Percentiles rank a stretch among this genome's conserved stretches.
These are phyloP conservation scores for Chloebia gouldiae DNA, from an alignment of 2,113 vertebrate species.

Conservation along the genomic window DNA sequence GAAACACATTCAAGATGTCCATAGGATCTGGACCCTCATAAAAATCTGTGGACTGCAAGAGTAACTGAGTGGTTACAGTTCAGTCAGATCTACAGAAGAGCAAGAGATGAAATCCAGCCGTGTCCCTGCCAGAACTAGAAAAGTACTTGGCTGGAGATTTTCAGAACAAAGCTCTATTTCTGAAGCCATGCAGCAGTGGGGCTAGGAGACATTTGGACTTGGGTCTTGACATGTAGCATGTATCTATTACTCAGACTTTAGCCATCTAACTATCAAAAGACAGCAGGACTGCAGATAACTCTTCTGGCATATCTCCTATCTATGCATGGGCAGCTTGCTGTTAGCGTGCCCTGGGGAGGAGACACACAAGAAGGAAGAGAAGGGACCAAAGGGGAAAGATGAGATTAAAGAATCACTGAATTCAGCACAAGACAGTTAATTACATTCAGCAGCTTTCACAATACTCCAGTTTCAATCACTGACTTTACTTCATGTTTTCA, in stretches of 20 bases:
- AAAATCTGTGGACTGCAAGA: not conserved
- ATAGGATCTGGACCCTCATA: not conserved
- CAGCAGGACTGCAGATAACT: not conserved
- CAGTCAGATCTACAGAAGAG: not conserved
- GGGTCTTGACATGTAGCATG: not conserved
- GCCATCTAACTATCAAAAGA: not conserved
- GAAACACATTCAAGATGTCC: not conserved
- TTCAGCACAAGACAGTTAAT: not conserved
- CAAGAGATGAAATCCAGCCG: not conserved
- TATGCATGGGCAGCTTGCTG: not conserved
- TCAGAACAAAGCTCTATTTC: not conserved
- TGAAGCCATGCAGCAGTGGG: not conserved
- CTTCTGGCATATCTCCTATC: not conserved
- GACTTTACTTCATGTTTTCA: not conserved
- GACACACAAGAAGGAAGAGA: not conserved
- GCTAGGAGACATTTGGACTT: not conserved
- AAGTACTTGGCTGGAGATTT: not conserved
- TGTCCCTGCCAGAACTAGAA: not conserved
- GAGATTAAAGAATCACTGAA: not conserved
- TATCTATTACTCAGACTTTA: not conserved
- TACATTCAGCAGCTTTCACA: not conserved
- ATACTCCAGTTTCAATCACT: not conserved
- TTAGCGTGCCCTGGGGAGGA: rapidly evolving
- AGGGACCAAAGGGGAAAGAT: not conserved
- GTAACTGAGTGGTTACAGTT: not conserved